Evolutionary conservation across 2,113 vertebrate species (phyloP), one percentile per base, ranked within the genome.

Genomic region (Turdus rufiventris): DNA sequence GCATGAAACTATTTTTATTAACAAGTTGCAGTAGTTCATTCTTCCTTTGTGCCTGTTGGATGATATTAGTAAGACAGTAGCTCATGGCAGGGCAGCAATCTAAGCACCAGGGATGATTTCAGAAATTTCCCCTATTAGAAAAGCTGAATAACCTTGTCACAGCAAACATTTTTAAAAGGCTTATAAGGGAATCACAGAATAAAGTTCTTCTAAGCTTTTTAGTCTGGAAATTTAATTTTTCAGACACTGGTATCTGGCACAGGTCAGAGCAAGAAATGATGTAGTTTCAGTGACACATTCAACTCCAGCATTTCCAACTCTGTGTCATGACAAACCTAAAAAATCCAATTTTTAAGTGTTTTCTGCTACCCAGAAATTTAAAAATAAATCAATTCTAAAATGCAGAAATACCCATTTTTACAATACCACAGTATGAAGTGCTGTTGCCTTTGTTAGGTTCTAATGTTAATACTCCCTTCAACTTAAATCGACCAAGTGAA

Each of bases 11-110:
- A 58, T 89, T 96, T 93, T 81, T 57, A 87, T 70, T 83, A 91
- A 70, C 9, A 67, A 85, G 36, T 33, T 56, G 38, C 15, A 40
- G 65, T 53, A 89, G 63, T 40, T 85, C 17, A 40, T 93, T 97
- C 77, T 76, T 91, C 78, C 43, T 34, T 20, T 38, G 29, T 79
- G 56, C 42, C 71, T 92, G 51, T 36, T 92, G 67, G 80, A 89
- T 94, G 92, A 48, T 58, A 62, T 85, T 50, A 73, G 58, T 77
- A 71, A 91, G 85, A 81, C 91, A 91, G 89, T 42, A 95, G 48
- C 70, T 94, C 12, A 2, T 48, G 50, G 71, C 48, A 82, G 81
- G 62, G 81, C 74, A 94, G 60, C 38, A 88, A 76, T 40, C 48
- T 92, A 80, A 94, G 78, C 18, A 60, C 29, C 28, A 33, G 1